phyloP scores from a whole-genome alignment of 2,888 invertebrate genomes.

The Heliothis peltigera region DNA sequence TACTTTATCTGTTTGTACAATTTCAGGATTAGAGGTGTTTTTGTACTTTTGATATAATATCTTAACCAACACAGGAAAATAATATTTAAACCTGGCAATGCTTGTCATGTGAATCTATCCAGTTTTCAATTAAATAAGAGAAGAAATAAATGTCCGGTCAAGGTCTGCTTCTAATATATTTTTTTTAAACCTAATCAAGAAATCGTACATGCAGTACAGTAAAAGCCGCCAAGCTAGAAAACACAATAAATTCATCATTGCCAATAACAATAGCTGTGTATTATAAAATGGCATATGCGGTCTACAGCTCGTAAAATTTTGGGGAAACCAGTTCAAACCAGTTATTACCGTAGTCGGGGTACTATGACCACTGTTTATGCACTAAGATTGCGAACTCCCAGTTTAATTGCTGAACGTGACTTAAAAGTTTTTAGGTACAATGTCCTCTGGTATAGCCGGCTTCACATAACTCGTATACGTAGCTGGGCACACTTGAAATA shows the following conservation, averaged over 20 bases:
- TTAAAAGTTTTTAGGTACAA: constrained; percentile 12
- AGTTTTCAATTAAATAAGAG: too few species aligned
- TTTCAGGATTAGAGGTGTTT: too few species aligned
- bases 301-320: constrained; percentile 34
- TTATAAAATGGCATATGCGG: constrained; percentile 12
- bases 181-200: neutral
- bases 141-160: neutral
- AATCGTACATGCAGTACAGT: too few species aligned
- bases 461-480: too few species aligned
- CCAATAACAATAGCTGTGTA: neutral
- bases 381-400: constrained; percentile 26
- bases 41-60: too few species aligned
- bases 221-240: too few species aligned
- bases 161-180: neutral
- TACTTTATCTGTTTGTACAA: constrained; percentile 6
- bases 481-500: too few species aligned
- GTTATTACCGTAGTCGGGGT: constrained; percentile 29
- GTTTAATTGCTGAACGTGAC: constrained; percentile 46
- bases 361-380: constrained; percentile 41
- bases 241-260: too few species aligned
- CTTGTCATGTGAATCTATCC: neutral
- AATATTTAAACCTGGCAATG: neutral
- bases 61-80: neutral
- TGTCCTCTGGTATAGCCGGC: neutral
- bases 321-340: too few species aligned